phyloP scores from a whole-genome alignment of 1,140 invertebrate species.

The Gyrodactylus bullatarudis region DNA sequence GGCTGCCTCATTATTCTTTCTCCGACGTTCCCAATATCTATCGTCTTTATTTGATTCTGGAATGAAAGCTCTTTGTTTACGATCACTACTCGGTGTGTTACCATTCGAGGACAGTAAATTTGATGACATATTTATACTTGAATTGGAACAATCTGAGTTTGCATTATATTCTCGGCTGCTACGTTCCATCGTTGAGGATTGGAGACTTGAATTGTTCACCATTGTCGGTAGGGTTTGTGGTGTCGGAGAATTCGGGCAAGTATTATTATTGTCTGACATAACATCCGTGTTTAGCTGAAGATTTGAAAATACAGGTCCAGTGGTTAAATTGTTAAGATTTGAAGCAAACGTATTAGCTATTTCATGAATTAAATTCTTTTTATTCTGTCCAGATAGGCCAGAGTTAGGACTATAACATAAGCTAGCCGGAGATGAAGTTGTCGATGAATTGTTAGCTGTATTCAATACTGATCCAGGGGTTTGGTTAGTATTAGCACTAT shows the following conservation, averaged over 20 bases:
- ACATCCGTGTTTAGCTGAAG: not conserved
- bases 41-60: slow-evolving; percentile 84
- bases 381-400: not conserved
- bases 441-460: not conserved
- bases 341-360: too few species aligned
- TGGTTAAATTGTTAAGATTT: too few species aligned
- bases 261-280: not conserved
- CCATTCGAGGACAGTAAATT: not conserved
- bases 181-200: too few species aligned
- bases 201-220: too few species aligned
- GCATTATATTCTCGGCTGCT: not conserved
- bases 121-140: too few species aligned
- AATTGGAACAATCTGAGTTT: not conserved
- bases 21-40: slow-evolving; percentile 68
- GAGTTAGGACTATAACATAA: not conserved
- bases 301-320: not conserved
- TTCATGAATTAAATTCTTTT: not conserved
- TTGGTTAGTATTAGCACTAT: not conserved
- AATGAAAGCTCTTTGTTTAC: slow-evolving; percentile 74
- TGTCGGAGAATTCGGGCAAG: not conserved
- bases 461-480: not conserved
- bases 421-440: not conserved
- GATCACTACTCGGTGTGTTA: not conserved
- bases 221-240: not conserved
- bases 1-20: slow-evolving; percentile 75